Evolutionary conservation across 2,888 invertebrate species (phyloP).

Genomic region (Embidobia sp.): DNA sequence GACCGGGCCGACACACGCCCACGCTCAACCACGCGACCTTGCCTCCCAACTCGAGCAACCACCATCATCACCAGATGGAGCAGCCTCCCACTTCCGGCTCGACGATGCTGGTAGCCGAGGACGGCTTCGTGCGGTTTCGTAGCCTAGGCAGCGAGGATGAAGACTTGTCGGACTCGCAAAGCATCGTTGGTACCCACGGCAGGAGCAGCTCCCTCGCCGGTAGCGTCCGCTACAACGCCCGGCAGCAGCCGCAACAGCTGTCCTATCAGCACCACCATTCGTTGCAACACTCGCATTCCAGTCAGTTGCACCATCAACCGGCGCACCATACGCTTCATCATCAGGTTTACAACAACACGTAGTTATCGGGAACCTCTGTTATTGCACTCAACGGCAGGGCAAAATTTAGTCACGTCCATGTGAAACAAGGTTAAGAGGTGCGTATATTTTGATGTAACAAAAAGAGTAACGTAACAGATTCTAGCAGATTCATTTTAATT

Average conservation of each 20-base stretch:
- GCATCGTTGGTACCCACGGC: constrained; percentile 76
- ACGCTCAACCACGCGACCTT: constrained; percentile 67
- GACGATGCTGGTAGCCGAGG: constrained; percentile 94
- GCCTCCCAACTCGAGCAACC: constrained; percentile 72
- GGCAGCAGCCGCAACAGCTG: constrained; percentile 71
- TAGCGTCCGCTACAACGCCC: constrained; percentile 77
- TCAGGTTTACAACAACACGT: constrained; percentile 80
- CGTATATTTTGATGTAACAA: no score
- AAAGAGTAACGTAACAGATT: no score
- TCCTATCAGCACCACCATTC: constrained; percentile 76
- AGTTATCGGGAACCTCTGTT: constrained; percentile 63
- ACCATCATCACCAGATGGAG: constrained; percentile 79
- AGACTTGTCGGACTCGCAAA: constrained; percentile 76
- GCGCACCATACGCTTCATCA: constrained; percentile 76
- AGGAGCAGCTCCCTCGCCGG: constrained; percentile 78
- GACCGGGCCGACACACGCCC: constrained; percentile 73
- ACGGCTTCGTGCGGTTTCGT: constrained; percentile 93
- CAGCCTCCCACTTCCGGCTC: constrained; percentile 82
- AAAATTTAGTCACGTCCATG: constrained; percentile 43
- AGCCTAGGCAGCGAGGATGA: constrained; percentile 83
- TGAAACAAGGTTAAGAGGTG: constrained; percentile 50
- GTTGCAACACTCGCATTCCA: constrained; percentile 76
- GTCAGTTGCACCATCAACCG: constrained; percentile 74
- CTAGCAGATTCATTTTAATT: no score
- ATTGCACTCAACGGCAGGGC: constrained; percentile 23